A percentile compares a stretch with the other conserved stretches of the same genome.
phyloP scores from a whole-genome alignment of 2,797 vertebrate genomes.

The Hephaestus fuliginosus region DNA sequence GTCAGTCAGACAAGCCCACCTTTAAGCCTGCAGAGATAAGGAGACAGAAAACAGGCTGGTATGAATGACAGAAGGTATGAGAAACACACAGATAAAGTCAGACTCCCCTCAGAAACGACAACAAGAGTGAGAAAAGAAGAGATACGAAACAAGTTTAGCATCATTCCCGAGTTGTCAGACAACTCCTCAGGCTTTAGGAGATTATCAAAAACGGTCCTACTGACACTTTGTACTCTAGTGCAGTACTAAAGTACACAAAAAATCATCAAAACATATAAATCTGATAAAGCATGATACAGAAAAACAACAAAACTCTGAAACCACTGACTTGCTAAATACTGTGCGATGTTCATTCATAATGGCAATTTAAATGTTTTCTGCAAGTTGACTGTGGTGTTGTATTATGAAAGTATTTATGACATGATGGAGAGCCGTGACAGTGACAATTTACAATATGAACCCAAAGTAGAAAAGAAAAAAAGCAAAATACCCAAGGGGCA shows the following conservation, averaged over 20 bases:
- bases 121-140: slow-evolving; percentile 19
- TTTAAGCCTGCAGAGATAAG: slow-evolving; percentile 47
- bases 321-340: not conserved
- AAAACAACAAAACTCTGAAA: slow-evolving; percentile 5
- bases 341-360: not conserved
- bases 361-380: slow-evolving; percentile 1
- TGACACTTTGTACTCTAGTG: not conserved
- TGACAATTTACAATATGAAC: slow-evolving; percentile 7
- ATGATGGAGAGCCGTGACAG: not conserved
- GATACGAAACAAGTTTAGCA: slow-evolving; percentile 65
- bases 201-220: not conserved
- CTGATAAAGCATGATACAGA: not conserved
- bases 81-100: slow-evolving; percentile 1
- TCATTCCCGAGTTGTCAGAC: slow-evolving; percentile 69
- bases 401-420: slow-evolving; percentile 17
- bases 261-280: not conserved
- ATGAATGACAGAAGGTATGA: not conserved
- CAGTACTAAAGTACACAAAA: not conserved
- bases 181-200: slow-evolving; percentile 8
- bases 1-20: slow-evolving; percentile 35
- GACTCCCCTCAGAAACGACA: slow-evolving; percentile 15
- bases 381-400: not conserved
- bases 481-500: not conserved
- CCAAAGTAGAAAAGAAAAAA: not conserved
- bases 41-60: slow-evolving; percentile 8